These are phyloP conservation scores for Apotomis turbidana DNA, from an alignment of 2,888 invertebrate species.

Conservation along the genomic window DNA sequence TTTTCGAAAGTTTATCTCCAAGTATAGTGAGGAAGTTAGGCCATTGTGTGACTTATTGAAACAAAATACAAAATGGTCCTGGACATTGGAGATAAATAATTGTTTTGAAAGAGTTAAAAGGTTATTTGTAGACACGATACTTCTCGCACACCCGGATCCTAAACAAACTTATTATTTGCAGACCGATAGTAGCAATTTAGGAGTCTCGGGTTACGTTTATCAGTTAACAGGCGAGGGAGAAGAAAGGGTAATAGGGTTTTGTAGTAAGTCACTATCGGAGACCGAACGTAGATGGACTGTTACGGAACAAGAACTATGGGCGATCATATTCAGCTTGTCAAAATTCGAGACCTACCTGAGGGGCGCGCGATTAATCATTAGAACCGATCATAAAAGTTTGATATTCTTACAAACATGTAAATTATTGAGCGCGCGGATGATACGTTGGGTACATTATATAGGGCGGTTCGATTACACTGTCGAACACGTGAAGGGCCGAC, in stretches of 20 bases:
- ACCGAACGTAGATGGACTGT: too few relatives aligned
- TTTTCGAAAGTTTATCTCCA: neutral
- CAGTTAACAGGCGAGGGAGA: too few relatives aligned
- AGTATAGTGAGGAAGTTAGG: neutral
- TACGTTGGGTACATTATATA: conserved; percentile 12
- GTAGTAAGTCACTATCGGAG: too few relatives aligned
- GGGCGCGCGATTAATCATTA: too few relatives aligned
- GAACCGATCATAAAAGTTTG: too few relatives aligned
- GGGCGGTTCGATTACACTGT: conserved; percentile 1
- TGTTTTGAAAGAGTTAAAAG: neutral
- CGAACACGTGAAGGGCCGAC: neutral
- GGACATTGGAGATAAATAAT: neutral
- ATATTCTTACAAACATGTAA: neutral
- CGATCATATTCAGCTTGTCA: too few relatives aligned
- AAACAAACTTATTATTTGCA: conserved; percentile 12
- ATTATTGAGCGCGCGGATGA: neutral
- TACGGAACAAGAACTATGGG: too few relatives aligned
- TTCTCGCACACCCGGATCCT: neutral
- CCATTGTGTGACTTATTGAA: conserved; percentile 4
- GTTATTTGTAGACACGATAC: neutral
- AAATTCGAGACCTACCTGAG: too few relatives aligned
- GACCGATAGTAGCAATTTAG: conserved; percentile 21
- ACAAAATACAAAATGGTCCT: neutral
- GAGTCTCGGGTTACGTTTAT: neutral
- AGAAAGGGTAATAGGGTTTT: too few relatives aligned